These are phyloP conservation scores for Leptopterna dolabrata DNA, from an alignment of 2,888 invertebrate species.

Conservation along the genomic window DNA sequence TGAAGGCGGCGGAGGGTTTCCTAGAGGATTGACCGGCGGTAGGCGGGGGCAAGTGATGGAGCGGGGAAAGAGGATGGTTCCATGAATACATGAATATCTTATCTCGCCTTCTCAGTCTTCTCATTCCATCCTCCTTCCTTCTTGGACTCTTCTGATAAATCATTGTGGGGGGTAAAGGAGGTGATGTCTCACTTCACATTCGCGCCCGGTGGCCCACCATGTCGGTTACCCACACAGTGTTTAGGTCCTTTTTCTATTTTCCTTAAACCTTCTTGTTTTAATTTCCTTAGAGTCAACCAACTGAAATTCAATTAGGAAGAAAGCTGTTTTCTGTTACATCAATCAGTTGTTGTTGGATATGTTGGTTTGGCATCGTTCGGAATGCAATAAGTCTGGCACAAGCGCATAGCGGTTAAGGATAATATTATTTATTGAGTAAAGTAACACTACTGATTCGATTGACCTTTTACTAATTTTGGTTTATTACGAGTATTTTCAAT, in stretches of 20 bases:
- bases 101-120: slow-evolving; percentile 3
- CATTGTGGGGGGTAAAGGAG: slow-evolving; percentile 19
- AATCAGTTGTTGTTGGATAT: too few relatives aligned
- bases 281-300: too few relatives aligned
- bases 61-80: slow-evolving; percentile 27
- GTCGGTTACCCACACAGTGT: background rate
- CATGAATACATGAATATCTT: slow-evolving; percentile 52
- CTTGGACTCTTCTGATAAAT: slow-evolving; percentile 24
- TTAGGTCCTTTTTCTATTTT: background rate
- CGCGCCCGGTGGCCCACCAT: slow-evolving; percentile 18
- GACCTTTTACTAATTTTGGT: too few relatives aligned
- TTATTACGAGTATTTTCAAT: too few relatives aligned
- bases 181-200: slow-evolving; percentile 24
- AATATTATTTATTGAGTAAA: too few relatives aligned
- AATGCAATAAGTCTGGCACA: too few relatives aligned
- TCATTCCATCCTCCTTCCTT: background rate
- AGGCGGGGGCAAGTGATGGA: slow-evolving; percentile 5
- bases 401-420: too few relatives aligned
- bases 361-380: too few relatives aligned
- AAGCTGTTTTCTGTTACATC: too few relatives aligned
- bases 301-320: too few relatives aligned
- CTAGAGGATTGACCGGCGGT: slow-evolving; percentile 12
- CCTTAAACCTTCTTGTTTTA: too few relatives aligned
- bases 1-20: background rate
- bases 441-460: too few relatives aligned